These are phyloP conservation scores for Serranus cabrilla DNA, from an alignment of 2,797 vertebrate species.

Conservation along the genomic window DNA sequence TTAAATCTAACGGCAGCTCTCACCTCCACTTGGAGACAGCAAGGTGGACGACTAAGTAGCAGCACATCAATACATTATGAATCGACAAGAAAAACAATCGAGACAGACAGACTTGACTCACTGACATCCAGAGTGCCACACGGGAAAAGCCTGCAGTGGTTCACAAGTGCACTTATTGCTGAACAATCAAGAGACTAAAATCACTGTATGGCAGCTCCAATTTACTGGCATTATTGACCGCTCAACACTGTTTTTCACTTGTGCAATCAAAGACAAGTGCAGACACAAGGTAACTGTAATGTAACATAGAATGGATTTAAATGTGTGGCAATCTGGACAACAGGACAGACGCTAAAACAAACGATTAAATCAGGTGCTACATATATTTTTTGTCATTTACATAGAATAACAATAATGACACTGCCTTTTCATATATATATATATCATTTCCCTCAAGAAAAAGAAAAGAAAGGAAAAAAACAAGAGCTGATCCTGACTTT, in stretches of 20 bases:
- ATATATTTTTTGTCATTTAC: constrained; percentile 67
- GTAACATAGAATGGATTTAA: constrained; percentile 47
- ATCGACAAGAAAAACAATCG: constrained; percentile 45
- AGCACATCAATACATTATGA: constrained; percentile 75
- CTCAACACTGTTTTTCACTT: constrained; percentile 1
- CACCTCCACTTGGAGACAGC: constrained; percentile 31
- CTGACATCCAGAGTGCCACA: constrained; percentile 70
- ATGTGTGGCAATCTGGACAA: constrained; percentile 69
- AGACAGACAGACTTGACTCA: constrained; percentile 35
- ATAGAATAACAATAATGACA: constrained; percentile 60
- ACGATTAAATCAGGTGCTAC: constrained; percentile 77
- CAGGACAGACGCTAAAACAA: constrained; percentile 59
- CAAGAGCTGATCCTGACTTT: constrained; percentile 71
- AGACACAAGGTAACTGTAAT: constrained; percentile 6
- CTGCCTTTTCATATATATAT: constrained; percentile 47
- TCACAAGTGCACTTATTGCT: constrained; percentile 80
- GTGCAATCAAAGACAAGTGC: constrained; percentile 18
- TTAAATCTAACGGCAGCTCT: constrained; percentile 71
- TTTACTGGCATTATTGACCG: neutral
- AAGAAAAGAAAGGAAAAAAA: constrained; percentile 39
- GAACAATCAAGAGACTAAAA: constrained; percentile 54
- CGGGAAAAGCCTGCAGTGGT: constrained; percentile 60
- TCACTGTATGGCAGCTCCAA: neutral
- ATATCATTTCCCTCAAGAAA: too few relatives aligned
- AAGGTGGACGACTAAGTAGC: constrained; percentile 70